A percentile compares a stretch with the other conserved stretches of the same genome.
Conservation (phyloP, 2,113 vertebrate species). For the Caloenas nicobarica region DNA sequence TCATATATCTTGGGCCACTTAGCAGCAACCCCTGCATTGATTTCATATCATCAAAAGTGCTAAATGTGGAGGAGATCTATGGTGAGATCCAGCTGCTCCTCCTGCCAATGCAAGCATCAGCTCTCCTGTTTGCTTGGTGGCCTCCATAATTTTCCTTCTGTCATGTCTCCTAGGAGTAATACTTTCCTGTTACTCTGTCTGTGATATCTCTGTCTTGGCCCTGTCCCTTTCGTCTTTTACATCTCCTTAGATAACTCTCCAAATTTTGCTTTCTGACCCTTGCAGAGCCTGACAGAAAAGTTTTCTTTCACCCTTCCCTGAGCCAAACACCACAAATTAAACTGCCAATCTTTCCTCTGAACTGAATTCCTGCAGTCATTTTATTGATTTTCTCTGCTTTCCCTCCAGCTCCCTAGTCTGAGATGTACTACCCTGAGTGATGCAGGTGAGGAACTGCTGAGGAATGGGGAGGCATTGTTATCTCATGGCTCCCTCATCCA, state of each 20-base stretch:
- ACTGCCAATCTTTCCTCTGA: not conserved
- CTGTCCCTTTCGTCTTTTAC: not conserved
- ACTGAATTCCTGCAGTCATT: not conserved
- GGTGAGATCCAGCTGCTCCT: slow-evolving; percentile 1
- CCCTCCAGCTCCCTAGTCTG: not conserved
- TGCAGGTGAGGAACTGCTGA: not conserved
- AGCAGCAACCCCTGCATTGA: slow-evolving; percentile 39
- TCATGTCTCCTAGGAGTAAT: not conserved
- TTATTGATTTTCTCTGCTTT: not conserved
- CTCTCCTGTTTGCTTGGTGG: not conserved
- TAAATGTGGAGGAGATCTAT: not conserved
- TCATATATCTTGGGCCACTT: slow-evolving; percentile 9
- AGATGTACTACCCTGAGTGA: not conserved
- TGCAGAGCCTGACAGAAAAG: not conserved
- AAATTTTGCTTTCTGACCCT: not conserved
- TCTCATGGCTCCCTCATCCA: not conserved
- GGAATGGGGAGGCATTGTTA: not conserved
- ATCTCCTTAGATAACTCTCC: not conserved
- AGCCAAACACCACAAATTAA: not conserved
- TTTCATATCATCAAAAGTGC: slow-evolving; percentile 12
- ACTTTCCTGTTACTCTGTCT: not conserved
- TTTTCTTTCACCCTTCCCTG: not conserved
- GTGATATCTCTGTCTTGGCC: not conserved
- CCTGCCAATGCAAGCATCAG: not conserved
- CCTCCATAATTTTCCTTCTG: not conserved